Conservation (phyloP, 2,888 invertebrate genomes). For the Folsomia manolachei region DNA sequence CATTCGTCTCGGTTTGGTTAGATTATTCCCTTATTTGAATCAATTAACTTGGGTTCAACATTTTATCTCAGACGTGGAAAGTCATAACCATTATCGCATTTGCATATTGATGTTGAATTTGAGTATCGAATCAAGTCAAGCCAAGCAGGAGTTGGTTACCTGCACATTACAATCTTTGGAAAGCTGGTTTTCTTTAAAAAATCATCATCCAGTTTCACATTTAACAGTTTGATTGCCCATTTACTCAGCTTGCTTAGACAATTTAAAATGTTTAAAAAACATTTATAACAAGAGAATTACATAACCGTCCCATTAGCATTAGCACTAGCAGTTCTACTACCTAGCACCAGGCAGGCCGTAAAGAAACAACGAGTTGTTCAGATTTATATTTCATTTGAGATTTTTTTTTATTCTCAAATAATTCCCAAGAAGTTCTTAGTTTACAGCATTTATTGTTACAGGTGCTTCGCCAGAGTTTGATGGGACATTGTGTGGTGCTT, state of each 20-base stretch:
- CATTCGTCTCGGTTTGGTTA: not conserved
- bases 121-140: not conserved
- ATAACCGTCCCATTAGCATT: not conserved
- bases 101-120: conserved; percentile 16
- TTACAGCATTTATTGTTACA: not conserved
- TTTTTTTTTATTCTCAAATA: not conserved
- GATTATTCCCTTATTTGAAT: conserved; percentile 21
- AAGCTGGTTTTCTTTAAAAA: conserved; percentile 22
- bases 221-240: conserved; percentile 6
- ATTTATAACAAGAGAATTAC: conserved; percentile 5
- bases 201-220: conserved; percentile 6
- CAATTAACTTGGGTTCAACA: conserved; percentile 19
- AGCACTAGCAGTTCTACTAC: not conserved
- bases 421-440: not conserved
- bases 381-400: not conserved
- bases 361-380: too few relatives aligned
- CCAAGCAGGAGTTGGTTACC: not conserved
- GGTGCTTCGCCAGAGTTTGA: too few relatives aligned
- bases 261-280: conserved; percentile 4
- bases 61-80: conserved; percentile 18
- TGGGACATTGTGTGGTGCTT: too few relatives aligned
- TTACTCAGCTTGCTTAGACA: conserved; percentile 2
- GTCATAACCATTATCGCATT: conserved; percentile 22
- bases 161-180: conserved; percentile 3
- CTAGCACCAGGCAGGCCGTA: too few relatives aligned